A percentile compares a stretch with the other conserved stretches of the same genome.
These are phyloP conservation scores for Drosophila phalerata DNA, from an alignment of 2,888 invertebrate species.

Conservation along the genomic window DNA sequence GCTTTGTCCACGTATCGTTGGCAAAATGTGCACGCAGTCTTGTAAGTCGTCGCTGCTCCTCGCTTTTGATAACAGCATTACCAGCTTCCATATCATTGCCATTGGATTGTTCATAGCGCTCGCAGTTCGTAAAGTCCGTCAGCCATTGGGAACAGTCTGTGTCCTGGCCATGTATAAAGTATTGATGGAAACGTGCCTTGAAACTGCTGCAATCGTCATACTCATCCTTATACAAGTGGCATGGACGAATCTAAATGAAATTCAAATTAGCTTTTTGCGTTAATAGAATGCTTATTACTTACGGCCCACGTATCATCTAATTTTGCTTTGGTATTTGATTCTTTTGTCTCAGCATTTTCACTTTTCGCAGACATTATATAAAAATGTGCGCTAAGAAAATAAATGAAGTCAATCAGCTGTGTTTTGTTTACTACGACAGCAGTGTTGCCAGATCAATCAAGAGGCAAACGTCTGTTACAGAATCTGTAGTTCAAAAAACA, in stretches of 20 bases:
- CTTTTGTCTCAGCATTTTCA: conserved; percentile 59
- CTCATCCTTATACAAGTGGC: conserved; percentile 92
- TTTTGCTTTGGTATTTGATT: conserved; percentile 11
- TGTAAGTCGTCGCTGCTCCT: conserved; percentile 88
- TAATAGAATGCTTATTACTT: conserved; percentile 30
- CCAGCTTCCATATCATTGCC: conserved; percentile 88
- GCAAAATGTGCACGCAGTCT: conserved; percentile 89
- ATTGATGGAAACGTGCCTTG: conserved; percentile 93
- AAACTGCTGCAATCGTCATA: conserved; percentile 92
- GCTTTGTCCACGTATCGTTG: conserved; percentile 93
- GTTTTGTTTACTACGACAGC: conserved; percentile 38
- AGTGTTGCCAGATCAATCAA: conserved; percentile 38
- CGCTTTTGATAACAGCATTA: conserved; percentile 89
- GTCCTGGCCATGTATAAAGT: conserved; percentile 91
- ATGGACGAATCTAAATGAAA: conserved; percentile 89
- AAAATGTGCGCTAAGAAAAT: conserved; percentile 26
- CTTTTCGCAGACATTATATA: conserved; percentile 54
- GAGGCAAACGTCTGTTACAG: background rate
- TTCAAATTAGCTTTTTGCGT: conserved; percentile 19
- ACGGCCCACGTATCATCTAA: conserved; percentile 81
- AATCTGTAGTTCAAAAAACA: too few relatives aligned
- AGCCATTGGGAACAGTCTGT: conserved; percentile 93
- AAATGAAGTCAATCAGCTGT: conserved; percentile 39
- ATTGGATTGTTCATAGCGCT: conserved; percentile 88
- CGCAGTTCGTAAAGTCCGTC: conserved; percentile 91